Evolutionary conservation across 2,113 vertebrate species (phyloP), one percentile per base, ranked within the genome.

Genomic region (Anolis carolinensis): DNA sequence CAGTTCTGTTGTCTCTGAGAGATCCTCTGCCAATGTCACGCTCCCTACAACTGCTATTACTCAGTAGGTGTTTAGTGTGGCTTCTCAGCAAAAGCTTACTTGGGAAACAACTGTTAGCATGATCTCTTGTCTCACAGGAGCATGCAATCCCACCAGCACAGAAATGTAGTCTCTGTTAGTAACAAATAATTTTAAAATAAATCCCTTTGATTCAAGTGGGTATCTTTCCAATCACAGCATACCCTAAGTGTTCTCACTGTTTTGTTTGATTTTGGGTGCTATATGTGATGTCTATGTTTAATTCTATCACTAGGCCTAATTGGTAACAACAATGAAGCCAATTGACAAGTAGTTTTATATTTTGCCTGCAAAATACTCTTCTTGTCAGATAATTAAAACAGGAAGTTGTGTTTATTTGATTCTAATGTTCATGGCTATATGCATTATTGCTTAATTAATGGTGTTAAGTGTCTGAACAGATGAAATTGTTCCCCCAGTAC

Each of bases 381-480:
- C 27, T 90, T 90, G 93, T 87, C 82, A 91, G 77, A 91, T 87
- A 93, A 95, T 93, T 92, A 93, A 94, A 92, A 87, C 63, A 75
- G 86, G 71, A 91, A 71, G 82, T 89, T 72, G 65, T 34, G 92
- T 90, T 95, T 92, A 86, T 84, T 68, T 85, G 86, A 16, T 72
- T 85, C 87, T 88, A 90, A 89, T 13, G 21, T 88, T 87, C 73
- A 65, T 50, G 32, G 82, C 73, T 90, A 71, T 90, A 89, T 83
- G 20, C 81, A 80, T 92, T 92, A 88, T 84, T 93, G 81, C 80
- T 92, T 92, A 95, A 94, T 92, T 93, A 95, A 94, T 93, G 91
- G 80, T 87, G 89, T 91, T 92, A 94, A 93, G 70, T 82, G 36
- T 93, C 90, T 84, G 21, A 89, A 74, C 79, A 81, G 76, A 74